Conservation (phyloP, 2,888 invertebrate species). For the Campoplex nolae region DNA sequence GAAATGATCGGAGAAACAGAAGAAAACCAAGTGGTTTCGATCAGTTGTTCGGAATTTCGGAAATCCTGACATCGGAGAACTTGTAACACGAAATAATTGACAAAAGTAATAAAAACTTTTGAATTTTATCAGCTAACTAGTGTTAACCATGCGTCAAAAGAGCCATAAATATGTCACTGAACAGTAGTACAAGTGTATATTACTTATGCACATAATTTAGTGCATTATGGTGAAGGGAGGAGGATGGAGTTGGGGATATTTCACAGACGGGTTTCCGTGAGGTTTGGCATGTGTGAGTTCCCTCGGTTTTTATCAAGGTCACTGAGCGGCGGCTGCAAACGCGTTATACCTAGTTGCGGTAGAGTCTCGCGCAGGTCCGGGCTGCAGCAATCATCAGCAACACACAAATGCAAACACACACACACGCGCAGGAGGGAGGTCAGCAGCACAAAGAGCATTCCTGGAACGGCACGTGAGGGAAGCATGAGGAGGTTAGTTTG, state of each 20-base stretch:
- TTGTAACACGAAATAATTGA: not conserved
- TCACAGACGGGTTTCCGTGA: slow-evolving; percentile 7
- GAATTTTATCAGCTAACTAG: not conserved
- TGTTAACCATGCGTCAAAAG: not conserved
- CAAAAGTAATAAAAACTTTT: not conserved
- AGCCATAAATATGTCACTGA: not conserved
- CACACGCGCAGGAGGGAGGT: slow-evolving; percentile 65
- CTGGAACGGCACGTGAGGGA: slow-evolving; percentile 75
- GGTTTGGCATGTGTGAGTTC: slow-evolving; percentile 16
- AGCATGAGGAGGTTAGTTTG: slow-evolving; percentile 55
- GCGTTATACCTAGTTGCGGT: slow-evolving; percentile 19
- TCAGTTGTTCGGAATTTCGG: not conserved
- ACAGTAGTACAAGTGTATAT: slow-evolving; percentile 6
- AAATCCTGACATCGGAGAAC: not conserved
- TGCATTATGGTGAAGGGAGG: not conserved
- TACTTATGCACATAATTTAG: slow-evolving; percentile 2
- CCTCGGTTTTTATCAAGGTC: slow-evolving; percentile 69
- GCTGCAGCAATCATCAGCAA: slow-evolving; percentile 35
- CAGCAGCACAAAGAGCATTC: slow-evolving; percentile 82
- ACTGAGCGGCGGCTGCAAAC: slow-evolving; percentile 48
- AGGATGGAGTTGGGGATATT: not conserved
- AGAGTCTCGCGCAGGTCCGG: slow-evolving; percentile 11
- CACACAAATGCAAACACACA: not conserved
- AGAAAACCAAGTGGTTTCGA: not conserved
- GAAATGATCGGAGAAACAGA: not conserved